Percentiles rank a stretch among this genome's conserved stretches.
phyloP scores from a whole-genome alignment of 2,113 vertebrate genomes.

The Stomatorhinus ivindoensis region DNA sequence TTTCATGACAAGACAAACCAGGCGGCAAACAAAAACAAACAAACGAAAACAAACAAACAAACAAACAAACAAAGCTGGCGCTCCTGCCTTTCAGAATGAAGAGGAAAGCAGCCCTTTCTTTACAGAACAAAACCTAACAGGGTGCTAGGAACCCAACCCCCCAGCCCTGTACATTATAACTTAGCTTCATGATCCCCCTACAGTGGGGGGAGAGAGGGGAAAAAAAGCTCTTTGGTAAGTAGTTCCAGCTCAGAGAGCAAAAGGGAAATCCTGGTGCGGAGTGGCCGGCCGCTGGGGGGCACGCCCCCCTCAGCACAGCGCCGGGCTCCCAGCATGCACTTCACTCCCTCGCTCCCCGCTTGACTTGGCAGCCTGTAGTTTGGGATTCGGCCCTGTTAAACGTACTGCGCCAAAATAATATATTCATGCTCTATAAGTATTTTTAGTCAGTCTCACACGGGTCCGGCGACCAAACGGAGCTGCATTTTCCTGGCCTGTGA shows the following conservation, averaged over 20 bases:
- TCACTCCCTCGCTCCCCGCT: neutral
- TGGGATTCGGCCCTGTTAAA: slow-evolving; percentile 1
- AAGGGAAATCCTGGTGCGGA: slow-evolving; percentile 48
- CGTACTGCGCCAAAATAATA: neutral
- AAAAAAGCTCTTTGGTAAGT: slow-evolving; percentile 33
- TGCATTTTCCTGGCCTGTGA: neutral
- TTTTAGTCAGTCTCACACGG: neutral
- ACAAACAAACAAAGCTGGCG: neutral
- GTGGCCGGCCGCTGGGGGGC: slow-evolving; percentile 2
- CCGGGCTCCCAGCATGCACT: neutral
- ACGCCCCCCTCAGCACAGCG: slow-evolving; percentile 23
- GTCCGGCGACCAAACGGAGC: neutral
- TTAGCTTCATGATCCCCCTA: slow-evolving; percentile 32
- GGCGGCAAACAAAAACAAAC: neutral
- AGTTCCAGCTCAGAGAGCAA: slow-evolving; percentile 42
- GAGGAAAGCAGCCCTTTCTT: slow-evolving; percentile 19
- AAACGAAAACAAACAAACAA: slow-evolving; percentile 7
- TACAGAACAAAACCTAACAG: slow-evolving; percentile 26
- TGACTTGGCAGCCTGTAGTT: neutral
- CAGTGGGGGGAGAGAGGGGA: slow-evolving; percentile 12
- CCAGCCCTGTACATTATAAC: slow-evolving; percentile 27
- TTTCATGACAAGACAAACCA: neutral
- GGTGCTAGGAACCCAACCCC: slow-evolving; percentile 20
- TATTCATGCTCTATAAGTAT: neutral
- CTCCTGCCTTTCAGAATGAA: slow-evolving; percentile 6